Evolutionary conservation across 2,113 vertebrate species (phyloP).

Genomic region (Bubo bubo): DNA sequence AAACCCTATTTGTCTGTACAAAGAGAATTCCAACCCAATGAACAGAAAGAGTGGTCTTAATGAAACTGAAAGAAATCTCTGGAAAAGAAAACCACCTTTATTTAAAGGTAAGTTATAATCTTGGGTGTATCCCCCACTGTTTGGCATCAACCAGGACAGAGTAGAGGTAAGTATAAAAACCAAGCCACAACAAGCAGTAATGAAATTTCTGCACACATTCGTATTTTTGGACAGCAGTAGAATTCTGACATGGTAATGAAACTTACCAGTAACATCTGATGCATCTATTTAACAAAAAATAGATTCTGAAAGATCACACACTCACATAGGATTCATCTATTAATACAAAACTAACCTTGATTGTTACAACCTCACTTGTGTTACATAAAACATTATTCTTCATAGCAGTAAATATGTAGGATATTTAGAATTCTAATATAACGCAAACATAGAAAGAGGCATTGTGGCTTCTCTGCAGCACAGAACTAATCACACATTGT

Average conservation of each 20-base stretch:
- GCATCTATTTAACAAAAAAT: constrained; percentile 41
- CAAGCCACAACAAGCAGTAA: neutral
- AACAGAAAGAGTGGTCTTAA: neutral
- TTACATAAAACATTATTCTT: neutral
- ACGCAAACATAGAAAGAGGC: neutral
- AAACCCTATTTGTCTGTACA: neutral
- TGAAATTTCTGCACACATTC: neutral
- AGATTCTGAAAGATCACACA: neutral
- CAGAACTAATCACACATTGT: neutral
- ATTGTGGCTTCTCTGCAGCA: neutral
- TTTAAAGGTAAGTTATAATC: neutral
- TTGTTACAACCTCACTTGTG: neutral
- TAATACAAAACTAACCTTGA: neutral
- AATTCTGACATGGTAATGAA: constrained; percentile 31
- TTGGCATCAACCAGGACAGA: neutral
- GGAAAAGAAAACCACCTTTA: constrained; percentile 17
- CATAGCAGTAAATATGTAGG: neutral
- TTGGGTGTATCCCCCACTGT: neutral
- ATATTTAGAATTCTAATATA: neutral
- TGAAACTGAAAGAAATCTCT: neutral
- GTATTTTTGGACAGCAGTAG: neutral
- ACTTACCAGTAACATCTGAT: constrained; percentile 34
- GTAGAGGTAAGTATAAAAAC: neutral
- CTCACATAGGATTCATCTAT: neutral
- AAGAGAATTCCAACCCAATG: neutral